phyloP scores from a whole-genome alignment of 2,888 invertebrate genomes.

The Furcula furcula region DNA sequence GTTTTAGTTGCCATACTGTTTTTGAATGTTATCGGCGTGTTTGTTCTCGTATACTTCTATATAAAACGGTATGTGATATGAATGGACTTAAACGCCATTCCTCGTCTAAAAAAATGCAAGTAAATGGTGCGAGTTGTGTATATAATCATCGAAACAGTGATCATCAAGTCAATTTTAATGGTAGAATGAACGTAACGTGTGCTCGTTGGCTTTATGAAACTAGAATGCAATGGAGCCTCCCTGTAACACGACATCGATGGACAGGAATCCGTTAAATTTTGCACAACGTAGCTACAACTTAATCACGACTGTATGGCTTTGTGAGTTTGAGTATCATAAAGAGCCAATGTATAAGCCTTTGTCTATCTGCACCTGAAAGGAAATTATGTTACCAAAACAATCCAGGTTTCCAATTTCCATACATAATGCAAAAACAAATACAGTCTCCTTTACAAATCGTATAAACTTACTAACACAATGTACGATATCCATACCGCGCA shows the following conservation, averaged over 20 bases:
- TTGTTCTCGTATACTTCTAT: neutral
- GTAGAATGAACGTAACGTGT: slow-evolving; percentile 9
- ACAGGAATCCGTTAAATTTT: too few species aligned
- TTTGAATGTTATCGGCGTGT: neutral
- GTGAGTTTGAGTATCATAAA: too few species aligned
- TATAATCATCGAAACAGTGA: slow-evolving; percentile 32
- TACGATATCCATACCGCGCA: too few species aligned
- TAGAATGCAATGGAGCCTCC: slow-evolving; percentile 15
- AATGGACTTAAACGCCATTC: neutral
- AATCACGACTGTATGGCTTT: too few species aligned
- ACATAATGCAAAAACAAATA: too few species aligned
- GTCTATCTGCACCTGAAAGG: too few species aligned
- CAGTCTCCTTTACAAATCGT: too few species aligned
- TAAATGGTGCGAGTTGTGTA: slow-evolving; percentile 1
- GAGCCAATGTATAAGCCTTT: too few species aligned
- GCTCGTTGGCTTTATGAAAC: slow-evolving; percentile 24
- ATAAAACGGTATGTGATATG: slow-evolving; percentile 1
- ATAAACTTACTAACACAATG: too few species aligned
- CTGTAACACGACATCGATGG: slow-evolving; percentile 13
- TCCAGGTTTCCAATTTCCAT: too few species aligned
- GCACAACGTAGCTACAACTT: too few species aligned
- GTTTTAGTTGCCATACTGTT: neutral
- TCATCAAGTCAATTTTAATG: slow-evolving; percentile 42
- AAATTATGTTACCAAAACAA: too few species aligned
- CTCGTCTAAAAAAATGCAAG: neutral